Base-by-base conservation (phyloP, 1,140 invertebrate species). In the Drosophila bocqueti region DNA sequence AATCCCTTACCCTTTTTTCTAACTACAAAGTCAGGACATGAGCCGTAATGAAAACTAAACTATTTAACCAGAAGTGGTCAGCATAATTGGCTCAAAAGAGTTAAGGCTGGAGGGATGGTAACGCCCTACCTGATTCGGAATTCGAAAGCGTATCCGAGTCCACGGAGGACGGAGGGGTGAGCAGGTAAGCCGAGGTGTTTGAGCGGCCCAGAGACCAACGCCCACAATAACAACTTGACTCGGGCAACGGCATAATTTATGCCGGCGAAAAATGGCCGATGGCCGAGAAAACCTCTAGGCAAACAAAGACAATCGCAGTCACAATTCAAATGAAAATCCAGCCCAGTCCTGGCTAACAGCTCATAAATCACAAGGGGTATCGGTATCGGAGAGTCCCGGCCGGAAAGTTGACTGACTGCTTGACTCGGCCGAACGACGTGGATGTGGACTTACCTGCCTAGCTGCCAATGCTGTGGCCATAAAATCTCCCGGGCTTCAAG, bases 201-300 rank as follows among this genome's bases (percentile, higher is more conserved):
- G 71, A 43, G 68, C 55, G n/a, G 24, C 47, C 38, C 29, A 36
- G 55, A 36, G 47, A 60, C 42, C 52, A 87, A 89, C 85, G 85
- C 85, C 85, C 85, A 89, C 85, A 90, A 86, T 90, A 89, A 89
- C 85, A 89, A 89, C 85, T 89, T 89, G 85, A 89, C 85, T 89
- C 79, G 81, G 59, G 26, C 75, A 78, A 49, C 68, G 69, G 77
- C 84, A 89, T 91, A 89, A 89, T 89, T 89, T 89, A 89, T 87
- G 83, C 55, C 31, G 64, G 71, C 72, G 46, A 81, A 81, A 76
- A 81, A 26, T 58, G 79, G 42, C 59, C 52, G 45, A 50, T 49
- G 64, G 49, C 42, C 74, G 73, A 76, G 73, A 59, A 79, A 74
- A 74, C 71, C 68, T 74, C 71, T 71, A 50, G 57, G 68, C 66